These are phyloP conservation scores for Contarinia nasturtii DNA, from an alignment of 1,140 invertebrate species.

Conservation along the genomic window DNA sequence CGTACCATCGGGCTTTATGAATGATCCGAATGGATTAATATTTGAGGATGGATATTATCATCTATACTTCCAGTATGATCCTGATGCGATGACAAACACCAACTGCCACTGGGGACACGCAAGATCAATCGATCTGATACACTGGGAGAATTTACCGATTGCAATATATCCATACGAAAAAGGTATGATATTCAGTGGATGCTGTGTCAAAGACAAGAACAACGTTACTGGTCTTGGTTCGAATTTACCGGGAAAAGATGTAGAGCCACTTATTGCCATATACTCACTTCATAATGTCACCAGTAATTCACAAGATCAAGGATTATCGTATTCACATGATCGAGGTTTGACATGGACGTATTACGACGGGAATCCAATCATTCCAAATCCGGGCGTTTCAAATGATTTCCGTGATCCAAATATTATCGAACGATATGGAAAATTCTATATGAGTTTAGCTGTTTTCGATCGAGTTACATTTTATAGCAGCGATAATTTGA, in stretches of 20 bases:
- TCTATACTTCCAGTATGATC: slow-evolving; percentile 24
- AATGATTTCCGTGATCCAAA: not conserved
- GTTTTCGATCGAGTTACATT: not conserved
- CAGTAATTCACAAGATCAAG: not conserved
- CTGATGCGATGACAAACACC: slow-evolving; percentile 16
- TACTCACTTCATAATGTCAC: too few species aligned
- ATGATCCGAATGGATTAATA: slow-evolving; percentile 20
- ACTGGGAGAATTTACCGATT: slow-evolving; percentile 12
- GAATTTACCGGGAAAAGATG: too few species aligned
- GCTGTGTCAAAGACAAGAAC: not conserved
- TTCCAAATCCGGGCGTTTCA: not conserved
- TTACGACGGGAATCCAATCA: not conserved
- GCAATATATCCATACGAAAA: not conserved
- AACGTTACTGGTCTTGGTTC: not conserved
- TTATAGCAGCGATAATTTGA: not conserved
- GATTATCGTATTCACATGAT: not conserved
- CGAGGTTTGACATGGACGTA: not conserved
- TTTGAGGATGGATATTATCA: slow-evolving; percentile 21
- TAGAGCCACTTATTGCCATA: too few species aligned
- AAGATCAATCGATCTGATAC: slow-evolving; percentile 21
- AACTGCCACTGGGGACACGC: slow-evolving; percentile 25
- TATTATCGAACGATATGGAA: not conserved
- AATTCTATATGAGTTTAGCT: not conserved
- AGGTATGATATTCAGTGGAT: not conserved
- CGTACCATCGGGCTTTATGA: slow-evolving; percentile 20